A percentile compares a stretch with the other conserved stretches of the same genome.
Evolutionary conservation across 2,888 invertebrate genomes (phyloP).

Genomic region (Argynnis bischoffii): DNA sequence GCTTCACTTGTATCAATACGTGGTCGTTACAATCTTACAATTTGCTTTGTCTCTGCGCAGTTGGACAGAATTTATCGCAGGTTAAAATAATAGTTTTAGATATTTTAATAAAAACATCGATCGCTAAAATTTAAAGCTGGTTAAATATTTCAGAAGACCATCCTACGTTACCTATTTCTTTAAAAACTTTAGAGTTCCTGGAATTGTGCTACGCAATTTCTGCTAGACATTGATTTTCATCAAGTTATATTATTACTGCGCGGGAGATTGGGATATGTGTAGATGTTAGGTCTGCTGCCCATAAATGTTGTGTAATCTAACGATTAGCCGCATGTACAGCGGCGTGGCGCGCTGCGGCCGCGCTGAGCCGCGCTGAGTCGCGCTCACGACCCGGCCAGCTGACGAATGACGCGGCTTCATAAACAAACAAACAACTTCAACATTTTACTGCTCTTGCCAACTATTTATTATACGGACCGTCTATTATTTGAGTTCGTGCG

Average conservation of each 20-base stretch:
- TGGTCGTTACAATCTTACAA: conserved; percentile 8
- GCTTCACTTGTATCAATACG: conserved; percentile 17
- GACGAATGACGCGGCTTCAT: conserved; percentile 9
- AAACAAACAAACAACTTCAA: conserved; percentile 21
- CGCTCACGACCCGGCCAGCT: background rate
- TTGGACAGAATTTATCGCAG: background rate
- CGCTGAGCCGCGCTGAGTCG: background rate
- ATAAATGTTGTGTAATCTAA: background rate
- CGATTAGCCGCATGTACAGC: background rate
- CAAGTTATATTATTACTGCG: too few species aligned
- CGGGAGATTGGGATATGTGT: too few species aligned
- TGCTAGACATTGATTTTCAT: too few species aligned
- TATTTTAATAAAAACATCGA: too few species aligned
- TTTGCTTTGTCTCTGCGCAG: background rate
- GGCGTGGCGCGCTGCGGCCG: background rate
- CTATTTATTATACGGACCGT: conserved; percentile 13
- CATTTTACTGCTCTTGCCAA: conserved; percentile 23
- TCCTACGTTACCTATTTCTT: too few species aligned
- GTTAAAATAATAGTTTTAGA: background rate
- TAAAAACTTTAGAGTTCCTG: too few species aligned
- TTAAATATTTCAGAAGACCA: too few species aligned
- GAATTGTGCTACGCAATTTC: too few species aligned
- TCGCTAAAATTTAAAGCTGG: too few species aligned
- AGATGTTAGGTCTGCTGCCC: background rate
- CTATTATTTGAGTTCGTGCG: conserved; percentile 4